phyloP scores from a whole-genome alignment of 2,888 invertebrate genomes.

The Hirtodrosophila alboralis region DNA sequence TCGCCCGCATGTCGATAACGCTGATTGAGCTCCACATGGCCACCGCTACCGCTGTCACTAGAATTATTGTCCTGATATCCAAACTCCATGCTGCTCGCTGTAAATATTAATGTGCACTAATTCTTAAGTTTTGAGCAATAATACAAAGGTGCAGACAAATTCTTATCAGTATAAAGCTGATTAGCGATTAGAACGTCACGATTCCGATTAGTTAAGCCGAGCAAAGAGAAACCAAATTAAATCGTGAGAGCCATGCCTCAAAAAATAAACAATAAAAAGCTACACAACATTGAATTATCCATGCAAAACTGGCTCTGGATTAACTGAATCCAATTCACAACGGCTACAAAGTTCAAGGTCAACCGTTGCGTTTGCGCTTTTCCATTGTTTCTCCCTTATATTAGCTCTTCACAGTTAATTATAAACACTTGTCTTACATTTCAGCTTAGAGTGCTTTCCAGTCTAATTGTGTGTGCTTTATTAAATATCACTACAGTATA shows the following conservation, averaged over 20 bases:
- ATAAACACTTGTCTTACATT: slow-evolving; percentile 21
- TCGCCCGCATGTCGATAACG: slow-evolving; percentile 82
- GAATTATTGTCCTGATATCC: slow-evolving; percentile 28
- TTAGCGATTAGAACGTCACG: slow-evolving; percentile 22
- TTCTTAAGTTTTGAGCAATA: slow-evolving; percentile 61
- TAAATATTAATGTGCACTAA: slow-evolving; percentile 35
- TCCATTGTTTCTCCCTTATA: neutral
- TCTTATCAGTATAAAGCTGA: slow-evolving; percentile 41
- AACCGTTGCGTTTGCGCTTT: slow-evolving; percentile 4
- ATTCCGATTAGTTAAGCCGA: slow-evolving; percentile 47
- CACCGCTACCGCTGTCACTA: slow-evolving; percentile 27
- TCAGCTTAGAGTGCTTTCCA: neutral
- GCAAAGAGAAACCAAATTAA: neutral
- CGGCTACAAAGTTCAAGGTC: slow-evolving; percentile 59
- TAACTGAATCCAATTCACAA: slow-evolving; percentile 1
- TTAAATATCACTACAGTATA: slow-evolving; percentile 8
- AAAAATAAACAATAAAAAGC: slow-evolving; percentile 18
- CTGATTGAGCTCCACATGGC: slow-evolving; percentile 45
- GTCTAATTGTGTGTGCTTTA: slow-evolving; percentile 4
- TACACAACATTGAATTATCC: slow-evolving; percentile 19
- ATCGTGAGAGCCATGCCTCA: slow-evolving; percentile 3
- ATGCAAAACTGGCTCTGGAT: slow-evolving; percentile 3
- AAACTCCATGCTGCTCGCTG: slow-evolving; percentile 52
- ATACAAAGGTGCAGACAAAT: slow-evolving; percentile 1
- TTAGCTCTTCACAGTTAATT: neutral